phyloP scores from a whole-genome alignment of 2,113 vertebrate genomes.

The Pteronura brasiliensis region DNA sequence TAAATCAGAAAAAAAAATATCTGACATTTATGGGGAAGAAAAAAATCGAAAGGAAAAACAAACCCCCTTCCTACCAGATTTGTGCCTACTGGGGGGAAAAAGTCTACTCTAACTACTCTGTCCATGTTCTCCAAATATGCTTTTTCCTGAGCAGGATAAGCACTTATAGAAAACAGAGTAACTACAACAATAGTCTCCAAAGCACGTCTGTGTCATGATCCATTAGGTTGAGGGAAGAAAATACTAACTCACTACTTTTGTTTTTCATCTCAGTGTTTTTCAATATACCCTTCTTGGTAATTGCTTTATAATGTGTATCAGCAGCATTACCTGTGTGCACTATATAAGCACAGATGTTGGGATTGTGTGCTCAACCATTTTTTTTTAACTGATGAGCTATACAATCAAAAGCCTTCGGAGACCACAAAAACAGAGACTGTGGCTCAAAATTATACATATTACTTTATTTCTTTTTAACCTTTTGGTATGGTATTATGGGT shows the following conservation, averaged over 20 bases:
- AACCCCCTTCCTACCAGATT: neutral
- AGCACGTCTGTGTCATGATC: neutral
- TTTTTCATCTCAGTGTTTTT: neutral
- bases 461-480: neutral
- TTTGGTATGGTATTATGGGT: neutral
- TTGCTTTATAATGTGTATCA: neutral
- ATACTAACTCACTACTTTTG: neutral
- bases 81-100: neutral
- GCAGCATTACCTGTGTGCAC: neutral
- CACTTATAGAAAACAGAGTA: neutral
- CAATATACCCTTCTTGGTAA: neutral
- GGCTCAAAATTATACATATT: neutral
- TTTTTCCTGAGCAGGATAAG: neutral
- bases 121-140: neutral
- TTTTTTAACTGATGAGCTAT: neutral
- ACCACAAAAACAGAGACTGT: neutral
- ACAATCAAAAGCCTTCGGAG: neutral
- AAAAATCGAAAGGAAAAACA: neutral
- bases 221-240: neutral
- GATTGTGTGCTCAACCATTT: neutral
- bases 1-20: neutral
- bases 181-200: neutral
- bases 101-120: neutral
- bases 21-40: neutral
- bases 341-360: neutral